Conservation (phyloP, 1,140 invertebrate genomes). For the Lucilia cuprina region DNA sequence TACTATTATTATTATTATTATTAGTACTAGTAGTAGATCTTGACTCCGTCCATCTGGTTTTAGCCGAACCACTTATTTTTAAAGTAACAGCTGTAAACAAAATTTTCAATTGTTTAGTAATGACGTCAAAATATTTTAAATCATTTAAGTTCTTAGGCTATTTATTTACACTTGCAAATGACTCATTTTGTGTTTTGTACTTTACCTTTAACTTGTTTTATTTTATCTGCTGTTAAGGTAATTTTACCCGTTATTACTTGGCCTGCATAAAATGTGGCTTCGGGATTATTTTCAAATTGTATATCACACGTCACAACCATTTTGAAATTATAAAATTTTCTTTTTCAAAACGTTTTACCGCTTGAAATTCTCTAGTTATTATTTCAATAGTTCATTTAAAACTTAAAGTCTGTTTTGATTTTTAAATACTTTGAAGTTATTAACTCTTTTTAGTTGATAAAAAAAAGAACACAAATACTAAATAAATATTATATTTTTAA, state of each 20-base stretch:
- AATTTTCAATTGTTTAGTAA: not conserved
- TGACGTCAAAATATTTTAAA: not conserved
- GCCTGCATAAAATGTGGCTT: constrained; percentile 64
- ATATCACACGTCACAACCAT: constrained; percentile 54
- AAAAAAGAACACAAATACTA: not conserved
- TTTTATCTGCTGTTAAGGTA: constrained; percentile 59
- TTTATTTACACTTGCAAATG: not conserved
- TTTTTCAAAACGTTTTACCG: not conserved
- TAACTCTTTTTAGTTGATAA: not conserved
- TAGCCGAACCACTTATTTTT: not conserved
- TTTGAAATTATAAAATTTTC: not conserved
- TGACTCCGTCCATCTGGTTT: not conserved
- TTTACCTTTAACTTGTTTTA: constrained; percentile 62
- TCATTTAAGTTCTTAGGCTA: not conserved
- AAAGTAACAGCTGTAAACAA: not conserved
- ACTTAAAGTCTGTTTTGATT: not conserved
- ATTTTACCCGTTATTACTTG: constrained; percentile 64
- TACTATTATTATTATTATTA: constrained; percentile 28
- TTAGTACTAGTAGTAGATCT: not conserved
- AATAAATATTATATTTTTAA: not conserved
- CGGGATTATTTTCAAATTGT: constrained; percentile 62
- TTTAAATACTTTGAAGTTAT: not conserved
- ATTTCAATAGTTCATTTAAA: not conserved
- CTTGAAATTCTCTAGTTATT: not conserved
- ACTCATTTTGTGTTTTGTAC: not conserved